A percentile compares a stretch with the other conserved stretches of the same genome.
Evolutionary conservation across 2,113 vertebrate species (phyloP).

Genomic region (Murina feae): DNA sequence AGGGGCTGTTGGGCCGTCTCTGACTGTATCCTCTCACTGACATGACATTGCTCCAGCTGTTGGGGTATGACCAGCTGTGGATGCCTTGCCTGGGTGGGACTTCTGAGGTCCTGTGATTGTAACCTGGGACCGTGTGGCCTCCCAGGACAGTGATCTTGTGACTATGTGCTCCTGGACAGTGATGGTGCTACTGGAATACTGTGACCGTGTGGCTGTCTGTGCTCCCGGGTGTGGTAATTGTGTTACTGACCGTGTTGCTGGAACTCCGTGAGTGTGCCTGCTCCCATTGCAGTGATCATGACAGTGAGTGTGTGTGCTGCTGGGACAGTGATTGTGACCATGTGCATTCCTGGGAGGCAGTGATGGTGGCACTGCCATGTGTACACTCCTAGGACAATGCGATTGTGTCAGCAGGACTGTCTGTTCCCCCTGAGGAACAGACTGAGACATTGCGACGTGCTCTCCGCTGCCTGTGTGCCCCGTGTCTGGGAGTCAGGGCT

Average conservation of each 20-base stretch:
- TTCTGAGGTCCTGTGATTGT: neutral
- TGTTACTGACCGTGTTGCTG: neutral
- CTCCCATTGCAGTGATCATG: neutral
- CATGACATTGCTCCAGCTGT: neutral
- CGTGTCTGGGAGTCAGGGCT: neutral
- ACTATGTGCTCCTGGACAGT: neutral
- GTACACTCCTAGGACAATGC: neutral
- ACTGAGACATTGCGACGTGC: neutral
- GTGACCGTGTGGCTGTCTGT: neutral
- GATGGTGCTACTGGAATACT: neutral
- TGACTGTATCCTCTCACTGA: neutral
- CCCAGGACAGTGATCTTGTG: neutral
- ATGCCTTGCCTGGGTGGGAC: neutral
- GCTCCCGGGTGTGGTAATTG: neutral
- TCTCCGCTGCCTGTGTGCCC: neutral
- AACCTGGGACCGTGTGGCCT: neutral
- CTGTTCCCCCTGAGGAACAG: neutral
- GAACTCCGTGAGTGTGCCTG: neutral
- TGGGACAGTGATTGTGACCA: neutral
- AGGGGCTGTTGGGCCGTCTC: neutral
- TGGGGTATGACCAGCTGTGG: neutral
- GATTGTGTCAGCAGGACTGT: neutral
- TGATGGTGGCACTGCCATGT: neutral
- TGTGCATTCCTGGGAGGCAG: neutral
- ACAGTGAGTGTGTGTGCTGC: neutral